Evolutionary conservation across 2,888 invertebrate genomes (phyloP), one percentile per base, ranked within the genome.

Genomic region (Lithophane socia): DNA sequence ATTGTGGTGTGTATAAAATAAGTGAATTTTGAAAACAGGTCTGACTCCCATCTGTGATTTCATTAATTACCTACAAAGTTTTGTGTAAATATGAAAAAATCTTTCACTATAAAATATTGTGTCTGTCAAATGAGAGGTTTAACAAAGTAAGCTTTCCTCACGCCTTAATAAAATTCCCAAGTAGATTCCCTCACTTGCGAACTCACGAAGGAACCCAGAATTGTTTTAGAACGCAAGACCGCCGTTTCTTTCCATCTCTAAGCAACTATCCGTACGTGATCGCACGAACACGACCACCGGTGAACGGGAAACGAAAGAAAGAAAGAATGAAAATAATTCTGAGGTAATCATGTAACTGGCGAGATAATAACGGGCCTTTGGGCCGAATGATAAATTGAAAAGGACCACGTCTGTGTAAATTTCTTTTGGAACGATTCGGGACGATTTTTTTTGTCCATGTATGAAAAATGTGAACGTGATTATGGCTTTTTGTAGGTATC

Each of bases 311-410:
- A 54, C 16, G 58, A 60, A 80, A 12, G 37, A 75, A 64, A 29
- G 13, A 29, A 79, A 37, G 60, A 75, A 73, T 75, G 78, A 82
- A 88, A 87, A 87, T 87, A 86, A 84, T 88, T 81, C 84, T n/a
- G 73, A 82, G 85, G 85, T 88, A 89, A 89, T 88, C 86, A 88
- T 74, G 87, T 86, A 81, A 87, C 87, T 75, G 75, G 77, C 65
- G 49, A 85, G 87, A 80, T 86, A 87, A 87, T 86, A 89, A 77
- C 77, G 86, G 80, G 72, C 78, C 84, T 65, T 72, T 63, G 74
- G 79, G 72, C 77, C 77, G 69, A 77, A 86, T 82, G 87, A 87
- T 88, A 88, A 86, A 87, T 87, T 86, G 88, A 87, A 84, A 82
- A 79, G 77, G 75, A 75, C 80, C 72, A 75, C 83, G 75, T 73